Conservation (phyloP, 2,113 vertebrate species). For the Chitala chitala region DNA sequence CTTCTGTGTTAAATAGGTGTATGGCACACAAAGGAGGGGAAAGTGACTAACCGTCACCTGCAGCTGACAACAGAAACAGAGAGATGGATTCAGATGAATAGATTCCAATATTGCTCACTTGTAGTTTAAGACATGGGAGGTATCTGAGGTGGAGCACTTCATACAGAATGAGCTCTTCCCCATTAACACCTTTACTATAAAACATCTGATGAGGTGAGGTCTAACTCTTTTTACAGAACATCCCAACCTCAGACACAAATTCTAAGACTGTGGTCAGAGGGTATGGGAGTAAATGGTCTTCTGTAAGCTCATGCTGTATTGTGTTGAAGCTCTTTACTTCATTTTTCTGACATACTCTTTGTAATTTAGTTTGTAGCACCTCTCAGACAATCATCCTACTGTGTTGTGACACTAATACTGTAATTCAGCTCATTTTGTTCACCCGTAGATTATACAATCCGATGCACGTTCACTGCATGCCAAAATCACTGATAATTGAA, state of each 20-base stretch:
- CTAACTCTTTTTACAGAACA: not conserved
- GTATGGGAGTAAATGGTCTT: not conserved
- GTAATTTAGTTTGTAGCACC: not conserved
- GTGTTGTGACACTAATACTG: not conserved
- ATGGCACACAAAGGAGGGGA: not conserved
- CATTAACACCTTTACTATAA: conserved; percentile 8
- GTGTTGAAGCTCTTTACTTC: not conserved
- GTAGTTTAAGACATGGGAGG: too few relatives aligned
- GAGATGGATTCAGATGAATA: not conserved
- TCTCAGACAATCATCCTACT: not conserved
- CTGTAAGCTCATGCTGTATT: not conserved
- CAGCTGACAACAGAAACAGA: not conserved
- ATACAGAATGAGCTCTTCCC: too few relatives aligned
- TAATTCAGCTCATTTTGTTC: not conserved
- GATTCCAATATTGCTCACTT: too few relatives aligned
- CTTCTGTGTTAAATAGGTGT: not conserved
- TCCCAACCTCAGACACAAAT: not conserved
- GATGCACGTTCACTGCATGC: not conserved
- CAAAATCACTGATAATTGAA: not conserved
- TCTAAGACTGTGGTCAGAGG: not conserved
- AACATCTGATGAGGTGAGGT: not conserved
- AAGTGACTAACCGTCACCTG: not conserved
- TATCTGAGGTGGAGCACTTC: too few relatives aligned
- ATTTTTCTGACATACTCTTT: not conserved
- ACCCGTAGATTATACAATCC: not conserved